phyloP scores from a whole-genome alignment of 2,113 vertebrate species.

The Morone chrysops region DNA sequence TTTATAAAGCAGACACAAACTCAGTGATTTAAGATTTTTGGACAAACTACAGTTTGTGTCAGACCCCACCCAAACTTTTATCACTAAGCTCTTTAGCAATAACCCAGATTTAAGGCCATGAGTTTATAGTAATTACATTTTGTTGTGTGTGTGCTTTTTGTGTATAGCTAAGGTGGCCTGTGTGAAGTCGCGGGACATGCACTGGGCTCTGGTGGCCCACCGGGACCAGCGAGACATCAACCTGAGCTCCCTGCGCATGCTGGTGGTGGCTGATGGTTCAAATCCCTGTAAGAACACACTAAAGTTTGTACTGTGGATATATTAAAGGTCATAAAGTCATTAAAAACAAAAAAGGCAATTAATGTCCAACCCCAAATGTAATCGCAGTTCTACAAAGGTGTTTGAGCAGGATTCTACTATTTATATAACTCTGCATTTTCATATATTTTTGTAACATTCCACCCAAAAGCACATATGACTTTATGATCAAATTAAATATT shows the following conservation, averaged over 20 bases:
- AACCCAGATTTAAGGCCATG: not conserved
- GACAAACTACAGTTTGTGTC: too few species aligned
- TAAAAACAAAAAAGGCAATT: not conserved
- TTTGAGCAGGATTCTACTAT: too few species aligned
- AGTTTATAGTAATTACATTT: not conserved
- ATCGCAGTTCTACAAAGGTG: too few species aligned
- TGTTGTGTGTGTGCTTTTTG: not conserved
- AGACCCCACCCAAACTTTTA: too few species aligned
- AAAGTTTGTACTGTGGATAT: not conserved
- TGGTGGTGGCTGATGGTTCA: conserved; percentile 78
- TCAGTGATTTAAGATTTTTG: too few species aligned
- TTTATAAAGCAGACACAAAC: too few species aligned
- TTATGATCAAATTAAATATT: not conserved
- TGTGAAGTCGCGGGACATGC: conserved; percentile 79
- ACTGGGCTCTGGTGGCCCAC: conserved; percentile 82
- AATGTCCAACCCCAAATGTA: not conserved
- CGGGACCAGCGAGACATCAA: conserved; percentile 77
- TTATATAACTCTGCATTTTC: not conserved
- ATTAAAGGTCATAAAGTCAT: not conserved
- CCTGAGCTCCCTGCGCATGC: conserved; percentile 77
- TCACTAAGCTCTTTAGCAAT: too few species aligned
- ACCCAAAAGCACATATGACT: not conserved
- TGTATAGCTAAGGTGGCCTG: conserved; percentile 73
- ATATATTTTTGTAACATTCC: not conserved
- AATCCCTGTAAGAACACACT: conserved; percentile 72